A percentile compares a stretch with the other conserved stretches of the same genome.
These are phyloP conservation scores for Margarornis squamiger DNA, from an alignment of 2,797 vertebrate genomes.

Conservation along the genomic window DNA sequence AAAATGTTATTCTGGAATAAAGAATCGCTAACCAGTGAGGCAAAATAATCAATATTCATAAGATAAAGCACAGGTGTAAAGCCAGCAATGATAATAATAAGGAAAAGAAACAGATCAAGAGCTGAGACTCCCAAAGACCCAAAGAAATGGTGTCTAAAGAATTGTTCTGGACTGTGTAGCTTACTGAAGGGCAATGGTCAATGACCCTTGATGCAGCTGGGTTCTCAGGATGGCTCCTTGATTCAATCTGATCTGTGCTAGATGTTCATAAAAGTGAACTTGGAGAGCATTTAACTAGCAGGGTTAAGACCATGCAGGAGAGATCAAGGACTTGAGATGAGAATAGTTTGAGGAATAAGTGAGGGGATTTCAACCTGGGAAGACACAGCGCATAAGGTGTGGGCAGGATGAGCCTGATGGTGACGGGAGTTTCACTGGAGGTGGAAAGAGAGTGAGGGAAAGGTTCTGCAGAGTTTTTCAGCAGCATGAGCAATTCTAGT, in stretches of 20 bases:
- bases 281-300: not conserved
- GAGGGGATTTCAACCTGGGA: not conserved
- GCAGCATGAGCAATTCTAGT: not conserved
- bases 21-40: slow-evolving; percentile 27
- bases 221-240: not conserved
- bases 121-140: not conserved
- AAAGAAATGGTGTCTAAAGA: not conserved
- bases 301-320: not conserved
- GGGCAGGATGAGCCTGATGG: not conserved
- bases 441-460: not conserved
- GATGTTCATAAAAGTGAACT: not conserved
- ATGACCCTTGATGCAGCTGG: not conserved
- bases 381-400: not conserved
- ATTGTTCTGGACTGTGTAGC: not conserved
- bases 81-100: slow-evolving; percentile 11
- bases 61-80: slow-evolving; percentile 15
- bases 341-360: not conserved
- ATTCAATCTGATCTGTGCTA: not conserved
- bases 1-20: slow-evolving; percentile 48
- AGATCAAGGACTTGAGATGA: not conserved
- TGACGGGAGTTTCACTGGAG: not conserved
- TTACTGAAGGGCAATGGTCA: not conserved
- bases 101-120: slow-evolving; percentile 37
- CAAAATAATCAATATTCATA: slow-evolving; percentile 64
- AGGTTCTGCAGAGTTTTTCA: not conserved